Conservation (phyloP, 2,797 vertebrate genomes). For the Cheirogaleus major region DNA sequence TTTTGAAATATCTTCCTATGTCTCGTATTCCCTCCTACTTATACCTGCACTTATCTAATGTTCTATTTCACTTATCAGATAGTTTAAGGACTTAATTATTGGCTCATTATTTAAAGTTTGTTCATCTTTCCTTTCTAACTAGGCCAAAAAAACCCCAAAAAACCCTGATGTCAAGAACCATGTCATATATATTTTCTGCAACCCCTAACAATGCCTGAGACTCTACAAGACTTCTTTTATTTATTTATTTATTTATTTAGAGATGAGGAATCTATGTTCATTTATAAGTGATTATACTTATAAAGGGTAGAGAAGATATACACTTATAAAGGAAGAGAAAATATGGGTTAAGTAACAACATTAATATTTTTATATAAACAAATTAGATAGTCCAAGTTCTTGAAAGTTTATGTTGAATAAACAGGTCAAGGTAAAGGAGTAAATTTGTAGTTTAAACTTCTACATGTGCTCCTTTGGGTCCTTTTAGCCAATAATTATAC, state of each 20-base stretch:
- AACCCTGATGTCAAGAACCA: background rate
- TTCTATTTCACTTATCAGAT: background rate
- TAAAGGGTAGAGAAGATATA: too few species aligned
- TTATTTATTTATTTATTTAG: background rate
- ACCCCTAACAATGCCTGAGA: background rate
- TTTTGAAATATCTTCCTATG: background rate
- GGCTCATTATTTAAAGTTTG: background rate
- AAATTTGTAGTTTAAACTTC: constrained; percentile 59
- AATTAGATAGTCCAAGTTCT: background rate
- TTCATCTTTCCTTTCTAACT: background rate
- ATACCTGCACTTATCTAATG: background rate
- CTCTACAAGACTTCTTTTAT: background rate
- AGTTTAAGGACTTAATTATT: background rate
- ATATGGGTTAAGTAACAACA: constrained; percentile 34
- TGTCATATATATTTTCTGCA: background rate
- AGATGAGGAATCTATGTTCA: constrained; percentile 5
- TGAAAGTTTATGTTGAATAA: background rate
- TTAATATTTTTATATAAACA: constrained; percentile 50
- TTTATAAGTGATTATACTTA: constrained; percentile 50
- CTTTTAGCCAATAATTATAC: constrained; percentile 65
- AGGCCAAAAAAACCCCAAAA: background rate
- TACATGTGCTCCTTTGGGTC: constrained; percentile 66
- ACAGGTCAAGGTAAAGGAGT: rapidly evolving
- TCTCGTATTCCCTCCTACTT: background rate
- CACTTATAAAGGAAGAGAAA: constrained; percentile 25